Percentiles rank a stretch among this genome's conserved stretches.
Evolutionary conservation across 2,797 vertebrate genomes (phyloP).

Genomic region (Orestias chungarensis): DNA sequence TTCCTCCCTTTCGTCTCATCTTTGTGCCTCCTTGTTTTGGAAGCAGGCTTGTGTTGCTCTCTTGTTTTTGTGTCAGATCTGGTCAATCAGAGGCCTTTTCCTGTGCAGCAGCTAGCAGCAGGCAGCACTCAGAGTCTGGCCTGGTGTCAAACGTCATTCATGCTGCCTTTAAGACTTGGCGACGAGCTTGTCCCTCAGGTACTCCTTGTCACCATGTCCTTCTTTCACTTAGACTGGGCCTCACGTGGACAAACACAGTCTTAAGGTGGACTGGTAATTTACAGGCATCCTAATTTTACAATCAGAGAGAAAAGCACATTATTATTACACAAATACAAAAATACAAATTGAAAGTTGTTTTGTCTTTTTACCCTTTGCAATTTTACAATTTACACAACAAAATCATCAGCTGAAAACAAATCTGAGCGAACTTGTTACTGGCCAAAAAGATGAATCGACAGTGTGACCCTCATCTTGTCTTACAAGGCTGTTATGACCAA

Average conservation of each 20-base stretch:
- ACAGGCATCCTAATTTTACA: not conserved
- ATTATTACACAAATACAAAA: too few relatives aligned
- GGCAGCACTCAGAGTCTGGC: conserved; percentile 35
- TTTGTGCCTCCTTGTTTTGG: not conserved
- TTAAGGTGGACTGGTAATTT: conserved; percentile 27
- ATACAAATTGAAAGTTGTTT: not conserved
- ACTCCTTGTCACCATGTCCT: conserved; percentile 40
- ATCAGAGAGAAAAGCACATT: conserved; percentile 1
- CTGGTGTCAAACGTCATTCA: conserved; percentile 66
- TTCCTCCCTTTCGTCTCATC: conserved; percentile 12
- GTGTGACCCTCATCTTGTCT: conserved; percentile 61
- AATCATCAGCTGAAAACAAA: not conserved
- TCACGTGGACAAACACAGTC: conserved; percentile 22
- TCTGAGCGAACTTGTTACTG: conserved; percentile 23
- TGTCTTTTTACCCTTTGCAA: too few relatives aligned
- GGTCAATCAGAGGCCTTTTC: conserved; percentile 40
- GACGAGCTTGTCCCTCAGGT: conserved; percentile 31
- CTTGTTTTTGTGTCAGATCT: conserved; percentile 50
- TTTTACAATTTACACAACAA: not conserved
- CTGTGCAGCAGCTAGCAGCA: conserved; percentile 48
- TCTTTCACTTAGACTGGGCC: conserved; percentile 26
- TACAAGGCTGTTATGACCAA: conserved; percentile 52
- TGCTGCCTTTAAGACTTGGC: conserved; percentile 36
- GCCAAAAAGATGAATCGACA: conserved; percentile 8
- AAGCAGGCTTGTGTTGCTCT: conserved; percentile 5